phyloP scores from a whole-genome alignment of 2,113 vertebrate genomes.

The Phaethon lepturus region DNA sequence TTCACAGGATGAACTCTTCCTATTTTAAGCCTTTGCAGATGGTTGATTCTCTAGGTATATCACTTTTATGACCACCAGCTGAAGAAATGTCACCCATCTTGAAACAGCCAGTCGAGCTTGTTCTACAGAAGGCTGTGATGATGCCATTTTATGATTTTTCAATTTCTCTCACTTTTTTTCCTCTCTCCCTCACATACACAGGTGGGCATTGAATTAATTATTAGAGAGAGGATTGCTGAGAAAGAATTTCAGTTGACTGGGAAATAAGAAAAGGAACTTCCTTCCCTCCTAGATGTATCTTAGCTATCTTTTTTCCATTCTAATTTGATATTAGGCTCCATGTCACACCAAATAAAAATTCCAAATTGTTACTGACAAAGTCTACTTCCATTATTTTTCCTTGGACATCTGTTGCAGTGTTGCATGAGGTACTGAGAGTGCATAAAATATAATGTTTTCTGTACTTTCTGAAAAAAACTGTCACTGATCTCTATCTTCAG shows the following conservation, averaged over 20 bases:
- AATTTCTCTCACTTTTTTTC: background rate
- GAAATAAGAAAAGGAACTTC: background rate
- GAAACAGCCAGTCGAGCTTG: background rate
- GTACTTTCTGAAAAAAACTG: background rate
- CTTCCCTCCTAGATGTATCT: background rate
- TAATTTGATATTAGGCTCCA: background rate
- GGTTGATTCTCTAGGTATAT: conserved; percentile 7
- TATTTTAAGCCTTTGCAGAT: conserved; percentile 8
- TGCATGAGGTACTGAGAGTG: background rate
- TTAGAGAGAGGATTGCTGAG: background rate
- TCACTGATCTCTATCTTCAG: background rate
- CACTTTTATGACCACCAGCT: conserved; percentile 40
- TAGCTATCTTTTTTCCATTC: background rate
- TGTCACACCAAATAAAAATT: background rate
- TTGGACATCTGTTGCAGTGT: background rate
- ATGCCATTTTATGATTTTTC: background rate
- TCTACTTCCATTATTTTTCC: background rate
- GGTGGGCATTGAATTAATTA: background rate
- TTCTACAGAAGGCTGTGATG: background rate
- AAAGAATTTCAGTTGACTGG: background rate
- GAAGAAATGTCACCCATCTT: conserved; percentile 42
- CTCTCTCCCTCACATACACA: background rate
- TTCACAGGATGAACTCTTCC: background rate
- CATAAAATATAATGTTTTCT: background rate
- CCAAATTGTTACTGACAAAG: background rate